phyloP scores from a whole-genome alignment of 2,113 vertebrate genomes.

The Daboia siamensis region DNA sequence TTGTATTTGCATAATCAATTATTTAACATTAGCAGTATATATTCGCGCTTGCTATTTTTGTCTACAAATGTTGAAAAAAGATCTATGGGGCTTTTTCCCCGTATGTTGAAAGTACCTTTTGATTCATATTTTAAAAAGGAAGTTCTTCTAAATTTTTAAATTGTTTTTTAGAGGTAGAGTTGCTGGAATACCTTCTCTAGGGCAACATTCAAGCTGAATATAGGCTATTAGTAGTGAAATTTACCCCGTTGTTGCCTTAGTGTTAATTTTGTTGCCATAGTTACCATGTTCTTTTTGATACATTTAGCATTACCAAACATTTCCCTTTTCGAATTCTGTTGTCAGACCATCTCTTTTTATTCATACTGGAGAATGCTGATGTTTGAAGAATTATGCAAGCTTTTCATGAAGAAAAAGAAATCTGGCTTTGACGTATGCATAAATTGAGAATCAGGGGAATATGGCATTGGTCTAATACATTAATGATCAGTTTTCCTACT shows the following conservation, averaged over 20 bases:
- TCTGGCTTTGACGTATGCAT: background rate
- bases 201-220: conserved; percentile 4
- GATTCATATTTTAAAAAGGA: background rate
- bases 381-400: conserved; percentile 37
- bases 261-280: conserved; percentile 35
- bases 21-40: background rate
- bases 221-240: conserved; percentile 24
- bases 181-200: conserved; percentile 7
- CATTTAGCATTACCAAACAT: conserved; percentile 24
- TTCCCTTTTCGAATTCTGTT: conserved; percentile 13
- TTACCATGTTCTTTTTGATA: conserved; percentile 25
- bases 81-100: background rate
- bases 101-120: background rate
- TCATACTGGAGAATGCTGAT: background rate
- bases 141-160: conserved; percentile 5
- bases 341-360: background rate
- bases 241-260: conserved; percentile 20
- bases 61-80: background rate
- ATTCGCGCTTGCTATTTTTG: background rate
- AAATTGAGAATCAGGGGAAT: background rate
- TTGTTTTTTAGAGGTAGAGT: background rate
- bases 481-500: background rate
- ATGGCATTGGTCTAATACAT: background rate
- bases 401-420: background rate
- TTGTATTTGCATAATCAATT: background rate